Evolutionary conservation across 2,888 invertebrate genomes (phyloP).

Genomic region (Anticlea derivata): DNA sequence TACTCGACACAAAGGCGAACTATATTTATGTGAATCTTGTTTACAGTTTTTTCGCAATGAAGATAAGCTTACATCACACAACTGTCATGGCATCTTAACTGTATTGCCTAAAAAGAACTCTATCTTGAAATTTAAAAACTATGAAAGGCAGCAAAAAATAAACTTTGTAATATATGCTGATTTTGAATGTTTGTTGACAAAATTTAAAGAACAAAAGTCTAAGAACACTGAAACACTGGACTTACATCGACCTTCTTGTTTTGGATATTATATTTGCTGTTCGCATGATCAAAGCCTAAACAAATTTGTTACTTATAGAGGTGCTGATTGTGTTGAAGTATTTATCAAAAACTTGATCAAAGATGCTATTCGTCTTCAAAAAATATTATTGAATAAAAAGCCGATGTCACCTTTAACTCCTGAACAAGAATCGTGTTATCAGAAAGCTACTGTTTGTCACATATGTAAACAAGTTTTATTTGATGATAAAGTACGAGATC

Average conservation of each 20-base stretch:
- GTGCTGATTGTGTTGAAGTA: neutral
- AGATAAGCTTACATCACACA: neutral
- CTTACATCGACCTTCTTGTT: neutral
- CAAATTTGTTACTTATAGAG: neutral
- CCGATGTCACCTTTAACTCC: neutral
- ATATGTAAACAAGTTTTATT: neutral
- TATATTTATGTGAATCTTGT: neutral
- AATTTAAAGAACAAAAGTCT: neutral
- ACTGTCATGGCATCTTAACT: neutral
- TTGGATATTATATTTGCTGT: constrained; percentile 6
- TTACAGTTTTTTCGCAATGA: neutral
- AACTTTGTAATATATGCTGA: constrained; percentile 12
- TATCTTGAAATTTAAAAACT: constrained; percentile 1
- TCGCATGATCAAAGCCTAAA: neutral
- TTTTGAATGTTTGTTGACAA: neutral
- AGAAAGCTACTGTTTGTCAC: neutral
- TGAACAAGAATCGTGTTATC: neutral
- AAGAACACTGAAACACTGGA: neutral
- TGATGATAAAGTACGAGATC: constrained; percentile 8
- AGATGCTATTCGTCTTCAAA: neutral
- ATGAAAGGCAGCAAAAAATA: constrained; percentile 11
- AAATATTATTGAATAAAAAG: neutral
- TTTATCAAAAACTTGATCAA: neutral
- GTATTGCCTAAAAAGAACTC: neutral
- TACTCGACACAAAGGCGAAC: neutral